phyloP scores from a whole-genome alignment of 2,113 vertebrate genomes.

The Craseonycteris thonglongyai region DNA sequence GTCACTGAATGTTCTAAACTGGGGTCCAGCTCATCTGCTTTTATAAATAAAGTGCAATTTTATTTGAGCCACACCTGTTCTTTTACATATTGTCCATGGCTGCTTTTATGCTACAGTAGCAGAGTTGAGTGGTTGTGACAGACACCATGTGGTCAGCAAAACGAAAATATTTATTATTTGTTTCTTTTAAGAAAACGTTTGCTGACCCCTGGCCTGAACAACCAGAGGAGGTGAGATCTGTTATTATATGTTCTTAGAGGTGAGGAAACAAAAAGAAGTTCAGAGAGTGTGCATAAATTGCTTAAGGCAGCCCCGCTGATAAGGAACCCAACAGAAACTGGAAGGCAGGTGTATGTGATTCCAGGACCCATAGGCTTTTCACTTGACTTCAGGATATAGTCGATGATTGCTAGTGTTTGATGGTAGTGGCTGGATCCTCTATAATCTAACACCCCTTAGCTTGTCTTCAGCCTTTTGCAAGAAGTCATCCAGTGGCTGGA shows the following conservation, averaged over 20 bases:
- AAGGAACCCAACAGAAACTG: background rate
- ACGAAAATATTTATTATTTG: background rate
- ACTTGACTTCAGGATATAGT: background rate
- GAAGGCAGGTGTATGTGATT: background rate
- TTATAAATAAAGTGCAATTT: background rate
- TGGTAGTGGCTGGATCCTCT: background rate
- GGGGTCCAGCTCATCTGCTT: background rate
- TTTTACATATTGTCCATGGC: background rate
- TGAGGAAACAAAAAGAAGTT: background rate
- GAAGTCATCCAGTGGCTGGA: background rate
- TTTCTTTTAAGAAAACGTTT: background rate
- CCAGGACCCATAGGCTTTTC: background rate
- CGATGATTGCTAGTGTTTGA: background rate
- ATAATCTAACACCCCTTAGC: background rate
- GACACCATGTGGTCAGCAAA: background rate
- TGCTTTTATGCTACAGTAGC: background rate
- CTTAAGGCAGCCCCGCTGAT: background rate
- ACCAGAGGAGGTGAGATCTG: background rate
- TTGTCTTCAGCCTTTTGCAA: background rate
- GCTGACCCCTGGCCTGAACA: background rate
- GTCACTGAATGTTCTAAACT: background rate
- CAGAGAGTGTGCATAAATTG: background rate
- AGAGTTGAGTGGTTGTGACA: background rate
- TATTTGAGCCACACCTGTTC: background rate
- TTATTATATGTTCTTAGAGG: background rate